Evolutionary conservation across 2,797 vertebrate genomes (phyloP), one percentile per base, ranked within the genome.

Genomic region (Catamblyrhynchus diadema): DNA sequence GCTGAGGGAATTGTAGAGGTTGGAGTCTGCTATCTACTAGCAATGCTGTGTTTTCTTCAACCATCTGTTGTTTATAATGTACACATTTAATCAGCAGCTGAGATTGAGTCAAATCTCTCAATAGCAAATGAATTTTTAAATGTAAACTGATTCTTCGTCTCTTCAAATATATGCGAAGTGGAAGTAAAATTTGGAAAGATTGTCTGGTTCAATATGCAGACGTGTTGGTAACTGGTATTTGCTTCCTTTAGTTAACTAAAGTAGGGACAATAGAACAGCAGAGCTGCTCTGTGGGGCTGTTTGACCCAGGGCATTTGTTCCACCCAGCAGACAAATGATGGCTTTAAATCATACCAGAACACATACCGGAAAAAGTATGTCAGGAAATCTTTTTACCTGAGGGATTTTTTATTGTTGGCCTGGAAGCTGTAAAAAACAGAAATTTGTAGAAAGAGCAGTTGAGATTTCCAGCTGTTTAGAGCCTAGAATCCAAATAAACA

Each of bases 391-490:
- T 84, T 86, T 70, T 77, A 91, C 81, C 80, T 75, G 48, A 70
- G 67, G 66, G 30, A 60, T 64, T 94, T 88, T 83, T 86, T 72
- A 19, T 81, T 88, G 16, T 79, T 88, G 67, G 33, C 30, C 70
- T 67, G 80, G 83, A 94, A 95, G 48, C 8, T 86, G 53, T 84
- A 79, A 92, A 92, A 85, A 83, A 35, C 54, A 91, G 81, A 73
- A 28, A 81, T 91, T 28, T 93, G 30, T 69, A 65, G 54, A 81
- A 80, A 67, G n/a, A 83, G 7, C 60, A 54, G 59, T n/a, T 59
- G 66, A 81, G 53, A 60, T 90, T 94, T 94, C 83, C 92, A 88
- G 60, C 83, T 93, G 41, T 80, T 95, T 77, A 70, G 56, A 90
- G 78, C 35, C 61, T 78, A 50, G 53, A 89, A 86, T 85, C 75